These are phyloP conservation scores for Drosophila tani DNA, from an alignment of 1,140 invertebrate species.

Conservation along the genomic window DNA sequence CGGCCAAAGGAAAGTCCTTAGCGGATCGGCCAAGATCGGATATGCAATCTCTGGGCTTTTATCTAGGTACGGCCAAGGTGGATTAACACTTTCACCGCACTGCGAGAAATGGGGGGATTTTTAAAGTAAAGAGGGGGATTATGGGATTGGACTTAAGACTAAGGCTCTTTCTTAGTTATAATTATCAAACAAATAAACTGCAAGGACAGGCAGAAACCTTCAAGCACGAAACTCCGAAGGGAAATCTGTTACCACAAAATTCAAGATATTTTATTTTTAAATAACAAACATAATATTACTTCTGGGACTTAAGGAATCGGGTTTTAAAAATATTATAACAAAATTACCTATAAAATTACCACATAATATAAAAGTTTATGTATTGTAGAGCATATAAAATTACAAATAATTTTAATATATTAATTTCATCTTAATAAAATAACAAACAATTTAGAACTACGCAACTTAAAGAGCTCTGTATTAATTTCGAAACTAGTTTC, in stretches of 20 bases:
- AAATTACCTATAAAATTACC: too few relatives aligned
- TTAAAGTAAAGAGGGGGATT: not conserved
- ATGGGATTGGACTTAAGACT: too few relatives aligned
- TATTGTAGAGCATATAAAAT: too few relatives aligned
- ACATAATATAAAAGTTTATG: too few relatives aligned
- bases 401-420: not conserved
- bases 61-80: slow-evolving; percentile 21
- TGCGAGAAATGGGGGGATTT: slow-evolving; percentile 7
- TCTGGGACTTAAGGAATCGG: too few relatives aligned
- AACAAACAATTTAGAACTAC: too few relatives aligned
- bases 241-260: too few relatives aligned
- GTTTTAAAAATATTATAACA: too few relatives aligned
- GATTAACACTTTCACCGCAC: slow-evolving; percentile 42
- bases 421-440: not conserved
- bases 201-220: not conserved
- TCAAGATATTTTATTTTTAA: too few relatives aligned
- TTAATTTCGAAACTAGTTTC: not conserved
- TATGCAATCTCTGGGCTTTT: slow-evolving; percentile 8
- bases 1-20: slow-evolving; percentile 31
- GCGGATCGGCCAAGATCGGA: slow-evolving; percentile 20
- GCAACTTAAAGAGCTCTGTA: too few relatives aligned
- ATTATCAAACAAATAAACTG: not conserved
- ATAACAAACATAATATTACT: not conserved
- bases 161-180: too few relatives aligned
- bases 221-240: too few relatives aligned